Evolutionary conservation across 2,888 invertebrate species (phyloP), one percentile per base, ranked within the genome.

Genomic region (Drosophila lutescens): DNA sequence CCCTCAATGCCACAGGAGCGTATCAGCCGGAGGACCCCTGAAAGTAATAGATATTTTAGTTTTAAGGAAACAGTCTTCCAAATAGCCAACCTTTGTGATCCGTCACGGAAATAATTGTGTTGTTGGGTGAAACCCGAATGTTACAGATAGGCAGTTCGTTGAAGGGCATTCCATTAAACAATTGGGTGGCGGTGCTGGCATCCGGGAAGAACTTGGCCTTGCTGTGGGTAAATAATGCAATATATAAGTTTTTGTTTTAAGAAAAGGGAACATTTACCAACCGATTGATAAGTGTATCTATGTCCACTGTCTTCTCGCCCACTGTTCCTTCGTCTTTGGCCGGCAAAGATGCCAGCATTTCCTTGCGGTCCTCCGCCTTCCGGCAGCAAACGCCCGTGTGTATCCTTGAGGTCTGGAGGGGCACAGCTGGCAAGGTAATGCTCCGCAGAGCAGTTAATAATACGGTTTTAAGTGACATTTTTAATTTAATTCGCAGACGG

Each of bases 1-100:
- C 99, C 99, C 91, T 98, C 98, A 81, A 95, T 93, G 1, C 98
- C 98, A 93, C 97, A 96, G 0, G 96, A 96, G 41, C 95, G 93
- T 20, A 95, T 93, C 10, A 96, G 79, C 86, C 95, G 94, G 0
- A 93, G 91, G 5, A 89, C 82, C 65, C 94, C 94, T 94, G 71
- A 7, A 92, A 47, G 4, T 3, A 26, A 13, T 1, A 2, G 32
- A n/a, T 4, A 17, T 5, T 13, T 30, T 1, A 15, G 15, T 4
- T 6, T 3, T 12, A n/a, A 0, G 0, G n/a, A 10, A 1, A 3
- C 0, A 6, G 7, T 43, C 17, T 26, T 30, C 2, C n/a, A 8
- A 4, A 3, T 15, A 4, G 4, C 32, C 54, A 83, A 92, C 97
- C 97, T 90, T 94, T 94, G 67, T 93, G 89, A 91, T 97, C 95